Conservation (phyloP, 2,113 vertebrate genomes). For the Nibea albiflora region DNA sequence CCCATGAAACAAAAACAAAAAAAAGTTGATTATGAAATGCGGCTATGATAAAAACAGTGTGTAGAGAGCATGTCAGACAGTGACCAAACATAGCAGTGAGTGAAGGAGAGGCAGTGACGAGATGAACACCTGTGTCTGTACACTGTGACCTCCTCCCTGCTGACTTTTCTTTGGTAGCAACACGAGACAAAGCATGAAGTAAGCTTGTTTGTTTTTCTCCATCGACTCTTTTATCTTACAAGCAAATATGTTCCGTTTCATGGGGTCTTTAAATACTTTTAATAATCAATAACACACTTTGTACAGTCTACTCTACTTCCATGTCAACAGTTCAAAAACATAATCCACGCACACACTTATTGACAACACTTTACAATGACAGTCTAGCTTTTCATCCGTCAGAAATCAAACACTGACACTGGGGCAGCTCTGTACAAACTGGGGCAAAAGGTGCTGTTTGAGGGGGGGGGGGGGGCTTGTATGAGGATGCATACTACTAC, state of each 20-base stretch:
- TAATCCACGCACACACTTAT: conserved; percentile 37
- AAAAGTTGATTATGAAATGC: neutral
- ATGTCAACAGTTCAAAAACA: conserved; percentile 27
- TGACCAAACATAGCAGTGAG: neutral
- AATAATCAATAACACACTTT: conserved; percentile 36
- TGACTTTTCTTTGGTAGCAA: conserved; percentile 45
- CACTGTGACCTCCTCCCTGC: neutral
- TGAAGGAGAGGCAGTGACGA: conserved; percentile 1
- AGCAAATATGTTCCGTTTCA: conserved; percentile 31
- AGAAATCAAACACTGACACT: conserved; percentile 20
- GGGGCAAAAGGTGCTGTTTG: conserved; percentile 13
- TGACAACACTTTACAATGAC: conserved; percentile 44
- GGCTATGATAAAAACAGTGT: neutral
- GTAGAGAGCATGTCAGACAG: neutral
- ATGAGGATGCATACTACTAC: conserved; percentile 36
- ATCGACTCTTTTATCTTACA: neutral
- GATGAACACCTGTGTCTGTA: neutral
- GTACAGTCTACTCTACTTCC: conserved; percentile 49
- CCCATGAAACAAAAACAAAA: conserved; percentile 42
- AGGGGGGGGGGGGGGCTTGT: neutral
- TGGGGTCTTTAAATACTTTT: conserved; percentile 20
- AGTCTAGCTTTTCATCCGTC: conserved; percentile 2
- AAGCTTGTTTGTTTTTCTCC: neutral
- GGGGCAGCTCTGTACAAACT: conserved; percentile 31
- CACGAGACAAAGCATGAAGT: conserved; percentile 5